Evolutionary conservation across 2,888 invertebrate species (phyloP), one percentile per base, ranked within the genome.

Genomic region (Altica lythri): DNA sequence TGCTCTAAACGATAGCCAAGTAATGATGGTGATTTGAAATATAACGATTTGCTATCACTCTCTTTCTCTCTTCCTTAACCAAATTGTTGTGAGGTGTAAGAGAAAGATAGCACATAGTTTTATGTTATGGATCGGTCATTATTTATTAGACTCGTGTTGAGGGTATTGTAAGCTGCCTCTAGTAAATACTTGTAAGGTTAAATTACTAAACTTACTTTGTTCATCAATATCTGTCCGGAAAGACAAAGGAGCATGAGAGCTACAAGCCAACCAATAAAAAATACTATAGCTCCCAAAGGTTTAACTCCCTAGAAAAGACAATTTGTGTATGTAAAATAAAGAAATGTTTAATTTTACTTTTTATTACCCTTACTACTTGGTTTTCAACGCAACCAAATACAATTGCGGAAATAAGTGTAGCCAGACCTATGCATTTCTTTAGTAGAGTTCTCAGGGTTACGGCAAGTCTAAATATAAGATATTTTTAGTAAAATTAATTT

Each of bases 151-250:
- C n/a, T n/a, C n/a, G n/a, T n/a, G n/a, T n/a, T n/a, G n/a, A n/a
- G n/a, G n/a, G n/a, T n/a, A n/a, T n/a, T n/a, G n/a, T n/a, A 22
- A 22, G 4, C 8, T 22, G 22, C 22, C 8, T 5, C 22, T 8
- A 22, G 22, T 22, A 22, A 5, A 22, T 22, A 4, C 22, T 6
- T 19, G 6, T 3, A 19, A 19, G 22, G 22, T 19, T 19, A 19
- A 6, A 19, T 19, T 19, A 14, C 12, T 34, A 29, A 32, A 47
- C 44, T 55, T 57, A 64, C 64, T 51, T 56, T 55, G 32, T 60
- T 47, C n/a, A 52, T 49, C 12, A 64, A n/a, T 34, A 37, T 53
- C 43, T 64, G 61, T 19, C 64, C 64, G 5, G 60, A 55, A 43
- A 60, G 55, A 18, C 63, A 64, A 6, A 59, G 34, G 1, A 57